These are phyloP conservation scores for Bradypodion pumilum DNA, from an alignment of 2,797 vertebrate species.

Conservation along the genomic window DNA sequence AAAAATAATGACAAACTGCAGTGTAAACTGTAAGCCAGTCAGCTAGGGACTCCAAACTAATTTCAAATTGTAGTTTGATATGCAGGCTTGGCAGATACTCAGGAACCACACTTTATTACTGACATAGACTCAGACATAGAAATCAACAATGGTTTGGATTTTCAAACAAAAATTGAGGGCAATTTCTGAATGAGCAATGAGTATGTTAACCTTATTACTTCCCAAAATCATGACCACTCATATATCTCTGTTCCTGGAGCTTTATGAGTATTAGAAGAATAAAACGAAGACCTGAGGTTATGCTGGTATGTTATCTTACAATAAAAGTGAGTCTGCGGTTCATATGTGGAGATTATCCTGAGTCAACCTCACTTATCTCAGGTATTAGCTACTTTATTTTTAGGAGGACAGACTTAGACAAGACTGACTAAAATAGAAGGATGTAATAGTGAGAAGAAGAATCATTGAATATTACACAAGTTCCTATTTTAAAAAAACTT, in stretches of 20 bases:
- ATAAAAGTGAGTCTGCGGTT: not conserved
- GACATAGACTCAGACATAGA: not conserved
- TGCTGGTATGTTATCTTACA: not conserved
- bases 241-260: not conserved
- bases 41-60: not conserved
- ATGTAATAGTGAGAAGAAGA: not conserved
- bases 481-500: not conserved
- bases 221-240: not conserved
- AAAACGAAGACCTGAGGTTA: not conserved
- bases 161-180: not conserved
- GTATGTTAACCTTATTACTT: not conserved
- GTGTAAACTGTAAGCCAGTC: not conserved
- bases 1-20: not conserved
- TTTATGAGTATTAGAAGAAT: too few relatives aligned
- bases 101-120: not conserved
- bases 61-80: not conserved
- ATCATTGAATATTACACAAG: not conserved
- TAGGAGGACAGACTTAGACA: not conserved
- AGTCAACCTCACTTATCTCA: too few relatives aligned
- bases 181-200: not conserved
- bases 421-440: not conserved
- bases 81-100: not conserved
- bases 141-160: not conserved
- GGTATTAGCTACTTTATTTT: not conserved
- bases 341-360: too few relatives aligned